Conservation (phyloP, 2,888 invertebrate genomes). For the Trachelus tabidus region DNA sequence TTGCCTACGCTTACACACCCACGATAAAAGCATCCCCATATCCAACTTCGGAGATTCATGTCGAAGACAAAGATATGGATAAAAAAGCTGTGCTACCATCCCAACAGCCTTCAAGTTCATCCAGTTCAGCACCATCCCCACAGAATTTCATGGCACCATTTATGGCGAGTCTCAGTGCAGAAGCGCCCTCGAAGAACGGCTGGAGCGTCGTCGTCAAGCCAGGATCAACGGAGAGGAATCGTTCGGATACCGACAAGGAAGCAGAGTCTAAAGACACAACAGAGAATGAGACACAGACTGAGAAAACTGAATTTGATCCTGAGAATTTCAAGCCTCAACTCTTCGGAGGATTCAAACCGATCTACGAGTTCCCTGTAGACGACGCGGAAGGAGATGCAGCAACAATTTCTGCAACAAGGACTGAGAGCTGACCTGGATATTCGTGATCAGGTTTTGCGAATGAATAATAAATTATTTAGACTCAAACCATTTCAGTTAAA, state of each 20-base stretch:
- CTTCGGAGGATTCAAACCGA: conserved; percentile 77
- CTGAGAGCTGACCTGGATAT: not conserved
- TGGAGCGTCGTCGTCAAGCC: conserved; percentile 70
- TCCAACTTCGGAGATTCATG: conserved; percentile 14
- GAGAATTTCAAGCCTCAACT: conserved; percentile 77
- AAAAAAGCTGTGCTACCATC: conserved; percentile 56
- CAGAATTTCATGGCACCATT: conserved; percentile 77
- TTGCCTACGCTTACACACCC: conserved; percentile 75
- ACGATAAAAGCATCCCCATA: conserved; percentile 64
- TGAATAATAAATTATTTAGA: not conserved
- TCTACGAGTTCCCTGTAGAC: conserved; percentile 68
- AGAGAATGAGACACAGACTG: conserved; percentile 39
- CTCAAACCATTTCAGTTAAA: not conserved
- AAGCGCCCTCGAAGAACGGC: conserved; percentile 70
- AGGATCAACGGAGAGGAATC: not conserved
- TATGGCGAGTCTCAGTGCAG: conserved; percentile 74
- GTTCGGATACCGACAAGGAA: conserved; percentile 18
- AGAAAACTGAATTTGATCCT: conserved; percentile 69
- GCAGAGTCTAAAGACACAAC: conserved; percentile 41
- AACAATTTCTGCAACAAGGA: not conserved
- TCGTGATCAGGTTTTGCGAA: not conserved
- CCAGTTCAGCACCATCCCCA: conserved; percentile 65
- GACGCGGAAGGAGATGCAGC: conserved; percentile 27
- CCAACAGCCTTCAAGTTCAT: conserved; percentile 59
- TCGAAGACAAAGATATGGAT: conserved; percentile 29